Conservation (phyloP, 2,113 vertebrate genomes). For the Aphyosemion australe region DNA sequence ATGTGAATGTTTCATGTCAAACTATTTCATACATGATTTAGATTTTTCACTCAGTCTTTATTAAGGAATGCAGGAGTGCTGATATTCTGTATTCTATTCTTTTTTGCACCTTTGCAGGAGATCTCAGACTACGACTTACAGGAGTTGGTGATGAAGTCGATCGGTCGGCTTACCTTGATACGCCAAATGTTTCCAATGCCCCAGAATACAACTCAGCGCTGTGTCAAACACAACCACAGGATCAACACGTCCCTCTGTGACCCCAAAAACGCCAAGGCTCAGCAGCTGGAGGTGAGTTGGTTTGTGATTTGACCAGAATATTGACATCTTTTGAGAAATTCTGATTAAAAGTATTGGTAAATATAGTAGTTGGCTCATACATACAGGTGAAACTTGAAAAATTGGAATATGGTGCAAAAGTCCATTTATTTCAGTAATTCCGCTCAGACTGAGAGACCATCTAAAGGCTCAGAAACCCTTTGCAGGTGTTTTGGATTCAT, state of each 20-base stretch:
- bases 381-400: no score
- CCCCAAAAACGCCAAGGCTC: constrained; percentile 92
- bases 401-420: no score
- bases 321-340: no score
- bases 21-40: not conserved
- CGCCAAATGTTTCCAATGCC: constrained; percentile 94
- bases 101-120: constrained; percentile 78
- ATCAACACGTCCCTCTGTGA: constrained; percentile 97
- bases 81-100: not conserved
- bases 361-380: no score
- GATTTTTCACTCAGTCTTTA: not conserved
- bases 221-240: constrained; percentile 94
- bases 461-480: no score
- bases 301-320: not conserved
- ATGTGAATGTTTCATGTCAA: constrained; percentile 20
- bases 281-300: constrained; percentile 90
- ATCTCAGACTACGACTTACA: constrained; percentile 93
- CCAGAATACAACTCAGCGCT: constrained; percentile 93
- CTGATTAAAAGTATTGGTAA: no score
- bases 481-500: no score
- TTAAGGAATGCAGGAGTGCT: not conserved
- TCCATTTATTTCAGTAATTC: no score
- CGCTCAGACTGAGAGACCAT: no score
- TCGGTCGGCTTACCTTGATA: constrained; percentile 93
- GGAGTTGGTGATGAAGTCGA: constrained; percentile 96